Conservation (phyloP, 2,113 vertebrate species). For the Dipodomys spectabilis region DNA sequence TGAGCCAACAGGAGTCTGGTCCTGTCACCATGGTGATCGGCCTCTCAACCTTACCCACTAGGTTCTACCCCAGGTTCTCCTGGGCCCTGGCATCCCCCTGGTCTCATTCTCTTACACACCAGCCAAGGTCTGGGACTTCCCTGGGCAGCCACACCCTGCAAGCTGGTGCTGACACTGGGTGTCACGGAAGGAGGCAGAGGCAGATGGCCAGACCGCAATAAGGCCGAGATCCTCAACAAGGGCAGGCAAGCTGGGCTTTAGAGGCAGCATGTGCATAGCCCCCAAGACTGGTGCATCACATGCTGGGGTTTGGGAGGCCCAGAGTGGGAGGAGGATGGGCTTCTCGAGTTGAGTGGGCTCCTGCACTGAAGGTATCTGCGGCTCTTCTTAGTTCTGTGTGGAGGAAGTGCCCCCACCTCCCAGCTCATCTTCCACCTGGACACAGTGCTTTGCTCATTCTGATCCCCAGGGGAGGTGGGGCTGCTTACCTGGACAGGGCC, state of each 20-base stretch:
- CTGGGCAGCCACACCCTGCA: not conserved
- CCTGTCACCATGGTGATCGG: not conserved
- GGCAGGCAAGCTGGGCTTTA: not conserved
- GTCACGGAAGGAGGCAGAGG: not conserved
- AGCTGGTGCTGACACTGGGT: no score
- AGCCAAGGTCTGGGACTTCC: not conserved
- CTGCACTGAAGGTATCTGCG: not conserved
- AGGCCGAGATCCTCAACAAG: no score
- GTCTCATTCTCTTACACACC: not conserved
- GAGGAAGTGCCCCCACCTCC: not conserved
- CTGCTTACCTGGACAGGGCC: not conserved
- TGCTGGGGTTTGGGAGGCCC: not conserved
- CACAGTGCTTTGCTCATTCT: not conserved
- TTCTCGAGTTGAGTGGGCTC: not conserved
- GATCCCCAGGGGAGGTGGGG: not conserved
- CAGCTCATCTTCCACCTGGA: no score
- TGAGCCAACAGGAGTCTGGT: not conserved
- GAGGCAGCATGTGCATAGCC: not conserved
- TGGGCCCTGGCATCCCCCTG: not conserved
- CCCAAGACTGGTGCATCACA: no score
- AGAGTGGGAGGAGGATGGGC: not conserved
- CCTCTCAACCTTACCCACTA: no score
- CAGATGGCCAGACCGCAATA: no score
- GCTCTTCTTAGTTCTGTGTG: no score
- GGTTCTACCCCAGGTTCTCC: not conserved